Conservation (phyloP, 2,797 vertebrate species). For the Chaenodraco wilsoni region DNA sequence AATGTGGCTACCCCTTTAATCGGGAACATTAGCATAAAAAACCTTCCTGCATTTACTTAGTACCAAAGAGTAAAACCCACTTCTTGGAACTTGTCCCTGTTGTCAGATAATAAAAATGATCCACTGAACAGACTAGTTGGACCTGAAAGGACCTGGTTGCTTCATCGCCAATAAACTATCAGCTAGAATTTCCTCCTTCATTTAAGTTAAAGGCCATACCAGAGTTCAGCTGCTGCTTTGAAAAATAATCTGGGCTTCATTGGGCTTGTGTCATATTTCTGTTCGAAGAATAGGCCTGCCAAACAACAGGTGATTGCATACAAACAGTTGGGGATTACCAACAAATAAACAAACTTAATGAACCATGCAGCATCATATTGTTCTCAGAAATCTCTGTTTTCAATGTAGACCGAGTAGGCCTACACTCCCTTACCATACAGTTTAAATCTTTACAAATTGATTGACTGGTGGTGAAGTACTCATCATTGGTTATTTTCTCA, state of each 20-base stretch:
- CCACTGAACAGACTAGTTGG: constrained; percentile 35
- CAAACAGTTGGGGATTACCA: constrained; percentile 27
- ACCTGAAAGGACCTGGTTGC: constrained; percentile 32
- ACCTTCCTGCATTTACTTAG: constrained; percentile 9
- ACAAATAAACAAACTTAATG: constrained; percentile 36
- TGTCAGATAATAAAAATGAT: constrained; percentile 41
- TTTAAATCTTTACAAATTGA: neutral
- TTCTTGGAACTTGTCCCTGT: constrained; percentile 18
- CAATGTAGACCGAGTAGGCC: neutral
- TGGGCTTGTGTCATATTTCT: constrained; percentile 28
- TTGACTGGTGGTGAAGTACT: neutral
- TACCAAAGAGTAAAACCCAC: constrained; percentile 24
- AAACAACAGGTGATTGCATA: constrained; percentile 45
- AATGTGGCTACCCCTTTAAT: neutral
- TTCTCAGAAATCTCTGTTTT: constrained; percentile 17
- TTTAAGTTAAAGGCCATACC: constrained; percentile 50
- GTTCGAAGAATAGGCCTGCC: neutral
- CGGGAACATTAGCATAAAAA: constrained; percentile 7
- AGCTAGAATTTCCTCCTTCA: constrained; percentile 32
- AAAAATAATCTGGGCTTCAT: constrained; percentile 43
- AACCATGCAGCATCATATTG: constrained; percentile 14
- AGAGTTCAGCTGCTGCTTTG: constrained; percentile 43
- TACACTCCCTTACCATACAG: constrained; percentile 12
- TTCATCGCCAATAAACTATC: constrained; percentile 25
- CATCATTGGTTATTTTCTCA: constrained; percentile 11